Evolutionary conservation across 2,113 vertebrate species (phyloP).

Genomic region (Oncorhynchus keta): DNA sequence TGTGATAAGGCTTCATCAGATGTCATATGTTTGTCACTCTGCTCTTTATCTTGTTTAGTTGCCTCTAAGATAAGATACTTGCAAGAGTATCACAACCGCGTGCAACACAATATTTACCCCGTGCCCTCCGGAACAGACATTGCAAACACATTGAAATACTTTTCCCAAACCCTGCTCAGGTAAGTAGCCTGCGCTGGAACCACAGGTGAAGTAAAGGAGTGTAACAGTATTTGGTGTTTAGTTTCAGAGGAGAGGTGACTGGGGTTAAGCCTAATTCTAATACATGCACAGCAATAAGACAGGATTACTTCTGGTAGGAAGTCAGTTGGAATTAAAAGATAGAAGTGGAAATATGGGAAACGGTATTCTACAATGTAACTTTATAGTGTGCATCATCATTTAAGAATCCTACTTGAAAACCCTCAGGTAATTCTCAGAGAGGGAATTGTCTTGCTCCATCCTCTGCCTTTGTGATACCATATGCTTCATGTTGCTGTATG

Average conservation of each 20-base stretch:
- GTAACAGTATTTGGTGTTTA: conserved; percentile 50
- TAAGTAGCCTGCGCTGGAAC: conserved; percentile 82
- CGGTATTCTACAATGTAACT: too few species aligned
- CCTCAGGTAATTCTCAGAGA: too few species aligned
- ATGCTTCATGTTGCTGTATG: not conserved
- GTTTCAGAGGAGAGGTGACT: conserved; percentile 29
- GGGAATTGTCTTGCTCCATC: conserved; percentile 1
- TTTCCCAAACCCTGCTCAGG: conserved; percentile 99
- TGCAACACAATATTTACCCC: conserved; percentile 98
- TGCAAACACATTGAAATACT: conserved; percentile 99
- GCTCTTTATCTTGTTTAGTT: conserved; percentile 89
- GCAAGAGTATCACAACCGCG: conserved; percentile 99
- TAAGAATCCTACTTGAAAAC: too few species aligned
- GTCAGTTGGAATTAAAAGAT: too few species aligned
- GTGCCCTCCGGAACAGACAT: conserved; percentile 99
- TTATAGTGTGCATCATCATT: too few species aligned
- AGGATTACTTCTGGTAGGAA: not conserved
- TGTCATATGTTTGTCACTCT: conserved; percentile 70
- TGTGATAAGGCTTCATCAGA: conserved; percentile 14
- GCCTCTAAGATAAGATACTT: conserved; percentile 99
- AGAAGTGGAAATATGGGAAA: too few species aligned
- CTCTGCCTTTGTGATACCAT: conserved; percentile 1
- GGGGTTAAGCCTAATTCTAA: not conserved
- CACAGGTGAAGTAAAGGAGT: conserved; percentile 72
- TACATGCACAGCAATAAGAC: not conserved